Evolutionary conservation across 2,888 invertebrate genomes (phyloP).

Genomic region (Rotaria magnacalcarata): DNA sequence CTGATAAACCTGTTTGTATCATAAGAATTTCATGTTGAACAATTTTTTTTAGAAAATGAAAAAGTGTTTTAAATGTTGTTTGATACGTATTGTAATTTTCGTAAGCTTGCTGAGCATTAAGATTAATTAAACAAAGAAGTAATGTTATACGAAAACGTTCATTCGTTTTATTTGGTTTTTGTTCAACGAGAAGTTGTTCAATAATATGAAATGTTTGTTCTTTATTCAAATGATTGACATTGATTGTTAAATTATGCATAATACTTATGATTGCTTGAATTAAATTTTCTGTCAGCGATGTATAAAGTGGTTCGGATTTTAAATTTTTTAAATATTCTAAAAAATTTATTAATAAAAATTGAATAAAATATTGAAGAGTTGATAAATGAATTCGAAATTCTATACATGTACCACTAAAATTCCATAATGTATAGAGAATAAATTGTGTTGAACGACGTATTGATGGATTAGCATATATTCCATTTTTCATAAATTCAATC

Average conservation of each 20-base stretch:
- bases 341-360: not conserved
- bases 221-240: not conserved
- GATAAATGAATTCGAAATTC: constrained; percentile 8
- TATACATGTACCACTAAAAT: not conserved
- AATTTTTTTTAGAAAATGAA: not conserved
- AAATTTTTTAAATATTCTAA: not conserved
- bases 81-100: not conserved
- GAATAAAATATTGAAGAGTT: not conserved
- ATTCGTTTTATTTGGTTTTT: not conserved
- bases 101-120: not conserved
- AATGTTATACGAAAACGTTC: not conserved
- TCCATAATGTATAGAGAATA: constrained; percentile 12
- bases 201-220: not conserved
- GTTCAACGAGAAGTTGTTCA: not conserved
- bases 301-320: not conserved
- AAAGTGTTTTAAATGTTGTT: not conserved
- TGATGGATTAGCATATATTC: not conserved
- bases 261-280: constrained; percentile 1
- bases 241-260: not conserved
- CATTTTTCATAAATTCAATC: not conserved
- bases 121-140: constrained; percentile 14
- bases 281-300: not conserved
- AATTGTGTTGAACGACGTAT: constrained; percentile 2
- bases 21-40: constrained; percentile 15
- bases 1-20: not conserved